Conservation (phyloP, 2,113 vertebrate genomes). For the Thamnaconus septentrionalis region DNA sequence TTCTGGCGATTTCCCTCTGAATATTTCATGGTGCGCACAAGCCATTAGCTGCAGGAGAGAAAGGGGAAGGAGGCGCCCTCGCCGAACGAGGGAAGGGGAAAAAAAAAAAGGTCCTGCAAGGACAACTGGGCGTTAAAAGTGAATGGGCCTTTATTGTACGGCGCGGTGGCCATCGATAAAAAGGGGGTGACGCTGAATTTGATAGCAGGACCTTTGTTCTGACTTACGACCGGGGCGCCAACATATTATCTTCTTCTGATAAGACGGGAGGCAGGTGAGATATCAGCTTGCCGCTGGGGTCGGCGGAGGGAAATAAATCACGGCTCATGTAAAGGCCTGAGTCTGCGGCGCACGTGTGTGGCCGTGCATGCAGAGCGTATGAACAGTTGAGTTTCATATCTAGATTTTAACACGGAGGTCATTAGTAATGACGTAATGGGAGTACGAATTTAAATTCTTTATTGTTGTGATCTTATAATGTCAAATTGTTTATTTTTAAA, state of each 20-base stretch:
- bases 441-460: not conserved
- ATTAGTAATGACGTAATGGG: slow-evolving; percentile 49
- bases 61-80: slow-evolving; percentile 12
- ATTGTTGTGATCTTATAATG: too few species aligned
- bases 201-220: slow-evolving; percentile 18
- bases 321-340: not conserved
- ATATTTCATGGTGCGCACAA: slow-evolving; percentile 60
- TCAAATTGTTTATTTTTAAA: too few species aligned
- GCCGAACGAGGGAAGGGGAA: slow-evolving; percentile 37
- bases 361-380: too few species aligned
- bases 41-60: slow-evolving; percentile 34
- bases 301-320: not conserved
- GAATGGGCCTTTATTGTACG: slow-evolving; percentile 16
- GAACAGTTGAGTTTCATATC: slow-evolving; percentile 10
- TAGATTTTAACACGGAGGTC: slow-evolving; percentile 29
- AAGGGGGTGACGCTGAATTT: slow-evolving; percentile 1
- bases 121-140: slow-evolving; percentile 21
- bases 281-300: not conserved
- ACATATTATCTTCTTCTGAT: too few species aligned
- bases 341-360: too few species aligned
- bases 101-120: not conserved
- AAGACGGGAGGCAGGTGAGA: not conserved
- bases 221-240: too few species aligned
- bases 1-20: slow-evolving; percentile 54
- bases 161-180: slow-evolving; percentile 12